Conservation (phyloP, 2,797 vertebrate species). For the Pampus argenteus region DNA sequence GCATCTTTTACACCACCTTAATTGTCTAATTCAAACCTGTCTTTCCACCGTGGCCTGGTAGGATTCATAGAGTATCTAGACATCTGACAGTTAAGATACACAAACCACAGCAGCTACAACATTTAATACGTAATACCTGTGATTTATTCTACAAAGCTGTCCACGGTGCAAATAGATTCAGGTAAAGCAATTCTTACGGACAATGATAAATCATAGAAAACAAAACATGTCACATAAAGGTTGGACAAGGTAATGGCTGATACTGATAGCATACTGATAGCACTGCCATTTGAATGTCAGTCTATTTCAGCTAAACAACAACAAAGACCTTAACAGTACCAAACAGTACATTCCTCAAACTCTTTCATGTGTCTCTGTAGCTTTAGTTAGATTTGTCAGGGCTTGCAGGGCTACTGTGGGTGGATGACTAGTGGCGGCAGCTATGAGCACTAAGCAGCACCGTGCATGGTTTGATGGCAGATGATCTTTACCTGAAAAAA, state of each 20-base stretch:
- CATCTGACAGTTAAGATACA: too few relatives aligned
- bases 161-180: neutral
- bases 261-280: too few relatives aligned
- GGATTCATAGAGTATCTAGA: too few relatives aligned
- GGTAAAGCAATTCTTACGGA: neutral
- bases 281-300: neutral
- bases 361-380: constrained; percentile 4
- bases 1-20: too few relatives aligned
- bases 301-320: neutral
- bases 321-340: neutral
- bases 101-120: too few relatives aligned
- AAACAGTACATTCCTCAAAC: neutral
- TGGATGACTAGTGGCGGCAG: neutral
- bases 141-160: neutral
- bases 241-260: too few relatives aligned
- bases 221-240: too few relatives aligned
- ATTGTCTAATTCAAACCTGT: too few relatives aligned
- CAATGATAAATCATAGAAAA: too few relatives aligned
- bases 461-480: neutral
- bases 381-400: neutral
- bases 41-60: too few relatives aligned
- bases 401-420: neutral
- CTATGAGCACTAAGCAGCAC: neutral
- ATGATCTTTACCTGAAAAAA: neutral
- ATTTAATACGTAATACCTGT: too few relatives aligned